Evolutionary conservation across 2,797 vertebrate species (phyloP).

Genomic region (Florisuga fusca): DNA sequence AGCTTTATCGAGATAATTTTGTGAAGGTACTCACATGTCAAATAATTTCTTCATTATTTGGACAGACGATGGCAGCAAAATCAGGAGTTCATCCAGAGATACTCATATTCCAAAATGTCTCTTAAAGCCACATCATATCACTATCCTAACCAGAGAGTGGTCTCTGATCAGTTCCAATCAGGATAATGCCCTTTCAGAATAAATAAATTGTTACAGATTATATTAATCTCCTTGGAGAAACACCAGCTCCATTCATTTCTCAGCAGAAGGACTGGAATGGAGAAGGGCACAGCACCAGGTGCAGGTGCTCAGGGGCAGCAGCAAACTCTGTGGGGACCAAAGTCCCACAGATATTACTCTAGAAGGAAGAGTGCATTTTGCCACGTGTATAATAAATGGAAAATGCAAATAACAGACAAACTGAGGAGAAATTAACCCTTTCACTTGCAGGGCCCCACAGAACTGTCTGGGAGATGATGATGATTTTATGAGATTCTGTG

Average conservation of each 20-base stretch:
- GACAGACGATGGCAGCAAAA: constrained; percentile 65
- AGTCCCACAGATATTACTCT: not conserved
- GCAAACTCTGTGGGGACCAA: not conserved
- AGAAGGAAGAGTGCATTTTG: not conserved
- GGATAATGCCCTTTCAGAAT: not conserved
- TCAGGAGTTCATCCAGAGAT: constrained; percentile 6
- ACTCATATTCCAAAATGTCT: not conserved
- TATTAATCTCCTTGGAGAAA: not conserved
- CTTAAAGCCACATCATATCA: not conserved
- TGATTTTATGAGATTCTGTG: not conserved
- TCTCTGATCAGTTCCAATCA: not conserved
- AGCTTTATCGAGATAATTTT: not conserved
- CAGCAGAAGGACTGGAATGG: not conserved
- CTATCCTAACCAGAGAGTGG: not conserved
- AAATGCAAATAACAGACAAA: not conserved
- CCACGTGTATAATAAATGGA: not conserved
- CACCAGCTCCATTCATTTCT: not conserved
- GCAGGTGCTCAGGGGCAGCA: not conserved
- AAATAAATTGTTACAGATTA: constrained; percentile 6
- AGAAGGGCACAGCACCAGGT: not conserved
- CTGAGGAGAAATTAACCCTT: not conserved
- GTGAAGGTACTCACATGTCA: not conserved
- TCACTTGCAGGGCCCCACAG: not conserved
- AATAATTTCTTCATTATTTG: not conserved
- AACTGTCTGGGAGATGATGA: not conserved